Evolutionary conservation across 92 coral and sea anemone genomes (phyloP).

Genomic region (Porites rus): DNA sequence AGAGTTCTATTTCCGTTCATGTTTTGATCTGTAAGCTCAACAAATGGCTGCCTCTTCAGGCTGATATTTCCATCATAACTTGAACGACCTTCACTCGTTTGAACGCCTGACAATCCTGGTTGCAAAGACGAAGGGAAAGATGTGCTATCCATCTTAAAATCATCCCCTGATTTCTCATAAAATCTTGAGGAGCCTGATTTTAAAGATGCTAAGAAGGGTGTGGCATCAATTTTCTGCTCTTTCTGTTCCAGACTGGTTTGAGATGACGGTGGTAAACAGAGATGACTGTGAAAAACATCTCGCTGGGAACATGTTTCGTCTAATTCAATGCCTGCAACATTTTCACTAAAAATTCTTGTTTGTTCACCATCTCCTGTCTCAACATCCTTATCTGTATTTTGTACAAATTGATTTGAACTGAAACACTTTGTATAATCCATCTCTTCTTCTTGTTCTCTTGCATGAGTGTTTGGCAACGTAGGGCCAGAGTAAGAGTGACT

Average conservation of each 20-base stretch:
- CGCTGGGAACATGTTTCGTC: slow-evolving; percentile 26
- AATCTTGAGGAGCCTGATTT: neutral
- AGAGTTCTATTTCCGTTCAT: neutral
- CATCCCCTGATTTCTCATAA: neutral
- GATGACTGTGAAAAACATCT: slow-evolving; percentile 6
- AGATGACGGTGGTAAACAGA: neutral
- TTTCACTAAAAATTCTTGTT: neutral
- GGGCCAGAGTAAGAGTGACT: neutral
- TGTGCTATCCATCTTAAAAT: slow-evolving; percentile 24
- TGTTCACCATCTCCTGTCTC: neutral
- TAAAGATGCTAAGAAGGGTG: neutral
- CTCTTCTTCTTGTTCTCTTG: slow-evolving; percentile 1
- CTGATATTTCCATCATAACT: neutral
- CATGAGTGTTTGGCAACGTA: neutral
- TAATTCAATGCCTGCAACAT: slow-evolving; percentile 1
- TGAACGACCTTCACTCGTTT: neutral
- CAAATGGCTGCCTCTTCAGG: neutral
- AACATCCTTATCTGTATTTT: neutral
- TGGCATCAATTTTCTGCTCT: neutral
- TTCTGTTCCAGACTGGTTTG: neutral
- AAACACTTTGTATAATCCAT: slow-evolving; percentile 34
- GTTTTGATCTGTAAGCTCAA: neutral
- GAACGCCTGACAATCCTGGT: neutral
- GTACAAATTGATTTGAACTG: slow-evolving; percentile 12
- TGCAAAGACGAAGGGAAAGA: slow-evolving; percentile 23